A percentile compares a stretch with the other conserved stretches of the same genome.
Conservation (phyloP, 2,113 vertebrate species). For the Morone chrysops region DNA sequence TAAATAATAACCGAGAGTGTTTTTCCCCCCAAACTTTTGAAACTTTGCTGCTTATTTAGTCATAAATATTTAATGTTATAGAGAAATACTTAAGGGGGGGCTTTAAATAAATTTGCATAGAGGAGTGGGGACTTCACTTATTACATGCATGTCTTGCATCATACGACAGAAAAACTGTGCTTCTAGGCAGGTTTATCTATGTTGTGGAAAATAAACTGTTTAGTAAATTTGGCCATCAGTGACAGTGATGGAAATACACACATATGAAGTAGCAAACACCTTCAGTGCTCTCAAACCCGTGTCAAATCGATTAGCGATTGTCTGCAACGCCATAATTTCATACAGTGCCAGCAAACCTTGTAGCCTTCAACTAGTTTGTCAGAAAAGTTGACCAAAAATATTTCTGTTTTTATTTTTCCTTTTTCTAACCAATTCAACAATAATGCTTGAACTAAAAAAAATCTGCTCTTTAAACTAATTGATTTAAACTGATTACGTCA, state of each 20-base stretch:
- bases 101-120: not conserved
- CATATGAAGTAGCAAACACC: too few relatives aligned
- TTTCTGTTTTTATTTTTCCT: not conserved
- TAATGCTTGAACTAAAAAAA: not conserved
- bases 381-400: not conserved
- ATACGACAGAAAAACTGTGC: not conserved
- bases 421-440: not conserved
- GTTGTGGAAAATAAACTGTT: not conserved
- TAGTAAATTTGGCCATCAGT: not conserved
- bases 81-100: not conserved
- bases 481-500: too few relatives aligned
- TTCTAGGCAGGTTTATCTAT: not conserved
- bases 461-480: not conserved
- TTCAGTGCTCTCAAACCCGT: too few relatives aligned
- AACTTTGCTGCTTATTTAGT: not conserved
- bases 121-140: not conserved
- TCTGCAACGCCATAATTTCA: not conserved
- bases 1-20: not conserved
- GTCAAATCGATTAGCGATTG: not conserved
- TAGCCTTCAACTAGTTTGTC: not conserved
- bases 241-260: not conserved
- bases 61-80: not conserved
- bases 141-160: not conserved
- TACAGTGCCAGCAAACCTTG: not conserved
- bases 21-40: not conserved